Evolutionary conservation across 2,113 vertebrate genomes (phyloP).

Genomic region (Xenopus laevis): DNA sequence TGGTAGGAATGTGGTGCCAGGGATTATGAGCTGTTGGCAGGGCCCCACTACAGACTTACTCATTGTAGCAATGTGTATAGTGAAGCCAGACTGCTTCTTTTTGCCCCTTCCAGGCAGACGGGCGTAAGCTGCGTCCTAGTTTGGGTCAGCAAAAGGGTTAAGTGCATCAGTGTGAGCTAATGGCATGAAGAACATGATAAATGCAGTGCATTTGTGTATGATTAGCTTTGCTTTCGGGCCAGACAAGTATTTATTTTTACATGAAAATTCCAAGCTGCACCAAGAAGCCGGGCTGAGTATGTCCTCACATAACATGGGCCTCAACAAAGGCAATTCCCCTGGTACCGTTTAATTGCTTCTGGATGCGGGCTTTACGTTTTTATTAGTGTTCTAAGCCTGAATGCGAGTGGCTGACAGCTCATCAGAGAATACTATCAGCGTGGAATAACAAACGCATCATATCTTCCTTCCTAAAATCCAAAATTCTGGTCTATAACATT

Average conservation of each 20-base stretch:
- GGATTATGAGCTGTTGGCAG: not conserved
- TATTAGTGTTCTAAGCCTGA: slow-evolving; percentile 6
- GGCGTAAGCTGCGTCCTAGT: not conserved
- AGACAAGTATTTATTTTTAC: not conserved
- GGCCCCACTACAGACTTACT: not conserved
- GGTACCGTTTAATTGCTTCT: not conserved
- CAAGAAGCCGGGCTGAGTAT: not conserved
- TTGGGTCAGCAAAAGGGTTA: not conserved
- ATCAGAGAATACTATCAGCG: slow-evolving; percentile 8
- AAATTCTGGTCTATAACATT: slow-evolving; percentile 21
- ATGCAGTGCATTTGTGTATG: not conserved
- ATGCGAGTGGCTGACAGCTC: slow-evolving; percentile 18
- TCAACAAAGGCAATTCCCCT: not conserved
- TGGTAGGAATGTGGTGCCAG: not conserved
- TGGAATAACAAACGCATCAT: slow-evolving; percentile 22
- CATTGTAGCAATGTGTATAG: not conserved
- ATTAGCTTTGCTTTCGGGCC: not conserved
- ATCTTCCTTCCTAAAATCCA: not conserved
- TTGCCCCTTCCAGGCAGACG: not conserved
- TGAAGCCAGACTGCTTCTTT: not conserved
- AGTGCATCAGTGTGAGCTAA: not conserved
- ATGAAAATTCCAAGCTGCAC: not conserved
- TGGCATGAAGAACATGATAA: too few relatives aligned
- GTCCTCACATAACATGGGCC: slow-evolving; percentile 17
- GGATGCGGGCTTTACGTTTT: slow-evolving; percentile 16